Evolutionary conservation across 2,888 invertebrate species (phyloP), one percentile per base, ranked within the genome.

Genomic region (Mimumesa dahlbomi): DNA sequence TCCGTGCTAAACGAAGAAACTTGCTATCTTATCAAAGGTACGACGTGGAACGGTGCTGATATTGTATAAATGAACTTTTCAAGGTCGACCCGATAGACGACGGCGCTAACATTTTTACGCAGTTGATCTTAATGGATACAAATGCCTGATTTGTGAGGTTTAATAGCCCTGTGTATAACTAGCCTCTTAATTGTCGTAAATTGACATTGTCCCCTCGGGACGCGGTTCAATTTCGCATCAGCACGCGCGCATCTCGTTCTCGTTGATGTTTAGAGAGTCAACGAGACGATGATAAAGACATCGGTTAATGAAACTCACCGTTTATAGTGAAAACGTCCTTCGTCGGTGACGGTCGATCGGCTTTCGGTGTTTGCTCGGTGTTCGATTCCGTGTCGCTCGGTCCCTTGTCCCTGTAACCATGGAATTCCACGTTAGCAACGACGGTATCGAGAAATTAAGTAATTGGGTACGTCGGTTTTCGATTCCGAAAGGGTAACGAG

Each of bases 391-490:
- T 65, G 34, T 79, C 75, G 50, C 58, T 75, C 45, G 43, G 46
- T 38, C 75, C 79, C 54, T 77, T 77, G 63, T 82, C 77, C 49
- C 84, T 84, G 75, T 2, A 70, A 79, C 61, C 61, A 38, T 43
- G 43, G 11, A 43, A 43, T 19, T 36, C 7, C 6, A 29, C 29
- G 29, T 9, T 36, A n/a, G n/a, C 7, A 36, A 7, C 7, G 36
- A 11, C 0, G n/a, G 29, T n/a, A 13, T 13, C n/a, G 13, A 11
- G 13, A 4, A 36, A 36, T 36, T 36, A 36, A n/a, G 36, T 4
- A 36, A 36, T 36, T n/a, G 11, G n/a, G n/a, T n/a, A n/a, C n/a
- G n/a, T n/a, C n/a, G n/a, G n/a, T n/a, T n/a, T n/a, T n/a, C n/a
- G n/a, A n/a, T n/a, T n/a, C n/a, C n/a, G n/a, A n/a, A n/a, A n/a